These are phyloP conservation scores for Anas georgica DNA, from an alignment of 2,797 vertebrate genomes.

Conservation along the genomic window DNA sequence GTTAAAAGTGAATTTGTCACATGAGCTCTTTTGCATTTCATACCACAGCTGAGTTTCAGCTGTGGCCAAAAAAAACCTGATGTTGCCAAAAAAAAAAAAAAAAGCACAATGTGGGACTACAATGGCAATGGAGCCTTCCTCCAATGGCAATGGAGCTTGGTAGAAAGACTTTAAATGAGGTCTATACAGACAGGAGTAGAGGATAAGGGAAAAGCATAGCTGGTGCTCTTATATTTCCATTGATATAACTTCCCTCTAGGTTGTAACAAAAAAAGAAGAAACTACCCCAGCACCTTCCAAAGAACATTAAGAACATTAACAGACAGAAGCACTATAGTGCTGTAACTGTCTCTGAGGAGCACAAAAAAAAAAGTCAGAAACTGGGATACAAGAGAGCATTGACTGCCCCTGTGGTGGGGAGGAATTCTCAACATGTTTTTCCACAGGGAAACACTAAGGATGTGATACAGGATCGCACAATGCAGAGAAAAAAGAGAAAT, in stretches of 20 bases:
- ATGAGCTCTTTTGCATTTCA: too few relatives aligned
- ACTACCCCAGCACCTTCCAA: neutral
- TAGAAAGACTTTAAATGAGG: neutral
- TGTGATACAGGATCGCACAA: neutral
- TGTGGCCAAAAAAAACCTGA: neutral
- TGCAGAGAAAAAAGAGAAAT: neutral
- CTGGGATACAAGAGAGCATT: neutral
- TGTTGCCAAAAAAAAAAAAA: neutral
- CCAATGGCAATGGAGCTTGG: neutral
- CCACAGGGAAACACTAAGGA: neutral
- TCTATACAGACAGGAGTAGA: neutral
- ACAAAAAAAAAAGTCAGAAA: neutral
- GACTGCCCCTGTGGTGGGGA: neutral
- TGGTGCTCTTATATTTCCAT: neutral
- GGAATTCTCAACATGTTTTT: neutral
- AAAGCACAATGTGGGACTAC: neutral
- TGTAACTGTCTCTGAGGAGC: neutral
- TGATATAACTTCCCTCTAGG: neutral
- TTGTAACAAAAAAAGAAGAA: neutral
- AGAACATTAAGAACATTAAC: neutral
- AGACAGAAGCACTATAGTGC: neutral
- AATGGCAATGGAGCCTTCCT: neutral
- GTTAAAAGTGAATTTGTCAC: neutral
- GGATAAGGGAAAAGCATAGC: accelerated
- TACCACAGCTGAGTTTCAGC: neutral